Percentiles rank a stretch among this genome's conserved stretches.
phyloP scores from a whole-genome alignment of 2,113 vertebrate genomes.

The Gymnarchus niloticus region DNA sequence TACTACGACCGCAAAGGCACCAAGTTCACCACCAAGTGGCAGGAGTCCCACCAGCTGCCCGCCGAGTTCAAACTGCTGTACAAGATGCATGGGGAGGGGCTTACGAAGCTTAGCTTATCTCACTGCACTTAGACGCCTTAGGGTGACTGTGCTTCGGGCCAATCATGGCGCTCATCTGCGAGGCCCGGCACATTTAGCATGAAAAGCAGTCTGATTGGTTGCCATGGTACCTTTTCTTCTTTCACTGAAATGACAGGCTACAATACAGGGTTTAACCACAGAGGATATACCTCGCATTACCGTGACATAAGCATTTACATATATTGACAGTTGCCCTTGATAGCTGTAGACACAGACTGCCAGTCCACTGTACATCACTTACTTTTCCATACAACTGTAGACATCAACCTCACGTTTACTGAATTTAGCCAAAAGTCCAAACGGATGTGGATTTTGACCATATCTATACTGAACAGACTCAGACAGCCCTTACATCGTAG shows the following conservation, averaged over 20 bases:
- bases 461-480: not conserved
- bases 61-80: constrained; percentile 95
- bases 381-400: not conserved
- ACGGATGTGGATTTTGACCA: not conserved
- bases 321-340: not conserved
- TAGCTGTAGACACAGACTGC: not conserved
- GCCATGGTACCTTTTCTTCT: not conserved
- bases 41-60: constrained; percentile 95
- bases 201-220: not conserved
- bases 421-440: not conserved
- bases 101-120: constrained; percentile 85
- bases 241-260: not conserved
- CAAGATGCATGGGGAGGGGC: constrained; percentile 87
- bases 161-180: not conserved
- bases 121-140: constrained; percentile 73
- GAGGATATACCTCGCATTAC: not conserved
- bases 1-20: constrained; percentile 98
- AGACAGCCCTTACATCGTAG: not conserved
- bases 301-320: not conserved
- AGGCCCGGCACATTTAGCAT: not conserved
- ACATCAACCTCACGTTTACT: not conserved
- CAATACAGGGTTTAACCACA: not conserved
- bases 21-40: constrained; percentile 98
- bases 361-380: not conserved
- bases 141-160: not conserved